phyloP scores from a whole-genome alignment of 1,140 invertebrate species.

The Alviniconcha marisindica region DNA sequence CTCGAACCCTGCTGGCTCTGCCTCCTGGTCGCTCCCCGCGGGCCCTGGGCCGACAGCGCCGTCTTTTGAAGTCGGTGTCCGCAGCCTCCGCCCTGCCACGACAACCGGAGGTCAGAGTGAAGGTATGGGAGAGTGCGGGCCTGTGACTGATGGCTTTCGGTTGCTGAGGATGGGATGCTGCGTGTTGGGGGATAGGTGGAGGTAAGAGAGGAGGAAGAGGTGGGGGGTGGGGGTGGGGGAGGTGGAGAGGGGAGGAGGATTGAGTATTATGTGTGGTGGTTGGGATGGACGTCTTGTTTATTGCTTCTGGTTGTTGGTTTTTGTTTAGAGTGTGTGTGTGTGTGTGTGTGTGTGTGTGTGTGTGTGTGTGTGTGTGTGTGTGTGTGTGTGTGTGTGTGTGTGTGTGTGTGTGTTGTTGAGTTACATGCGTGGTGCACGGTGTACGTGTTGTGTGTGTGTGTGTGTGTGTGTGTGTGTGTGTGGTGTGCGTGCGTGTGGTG shows the following conservation, averaged over 20 bases:
- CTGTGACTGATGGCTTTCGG: too few species aligned
- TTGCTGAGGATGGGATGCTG: too few species aligned
- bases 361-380: conserved; percentile 15
- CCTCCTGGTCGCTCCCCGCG: not conserved
- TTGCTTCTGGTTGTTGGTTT: too few species aligned
- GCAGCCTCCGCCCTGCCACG: conserved; percentile 19
- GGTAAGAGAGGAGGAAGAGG: too few species aligned
- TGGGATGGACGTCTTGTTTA: not conserved
- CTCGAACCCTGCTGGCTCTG: not conserved
- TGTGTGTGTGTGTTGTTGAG: not conserved
- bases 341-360: conserved; percentile 21
- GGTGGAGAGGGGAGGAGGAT: not conserved
- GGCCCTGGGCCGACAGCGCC: not conserved
- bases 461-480: too few species aligned
- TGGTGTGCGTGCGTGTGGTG: too few species aligned
- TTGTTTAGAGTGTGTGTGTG: conserved; percentile 22
- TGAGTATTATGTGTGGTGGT: not conserved
- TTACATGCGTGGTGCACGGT: not conserved
- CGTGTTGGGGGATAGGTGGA: not conserved
- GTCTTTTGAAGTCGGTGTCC: not conserved
- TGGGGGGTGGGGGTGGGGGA: not conserved
- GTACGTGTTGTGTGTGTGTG: not conserved
- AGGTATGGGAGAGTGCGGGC: too few species aligned
- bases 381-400: not conserved
- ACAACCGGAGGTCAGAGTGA: conserved; percentile 1